Percentiles rank a stretch among this genome's conserved stretches.
These are phyloP conservation scores for Apocheima hispidaria DNA, from an alignment of 2,888 invertebrate species.

Conservation along the genomic window DNA sequence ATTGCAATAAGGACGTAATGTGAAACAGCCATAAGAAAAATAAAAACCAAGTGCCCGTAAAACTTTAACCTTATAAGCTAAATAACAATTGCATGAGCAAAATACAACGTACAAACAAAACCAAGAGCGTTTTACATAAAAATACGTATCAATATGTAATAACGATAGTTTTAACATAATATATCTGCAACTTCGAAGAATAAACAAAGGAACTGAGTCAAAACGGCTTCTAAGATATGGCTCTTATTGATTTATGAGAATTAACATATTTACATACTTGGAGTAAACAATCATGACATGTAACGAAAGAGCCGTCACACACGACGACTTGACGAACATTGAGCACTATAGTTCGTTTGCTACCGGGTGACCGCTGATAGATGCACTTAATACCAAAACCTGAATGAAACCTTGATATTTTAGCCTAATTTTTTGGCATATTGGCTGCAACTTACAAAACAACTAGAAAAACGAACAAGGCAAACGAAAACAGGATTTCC, in stretches of 20 bases:
- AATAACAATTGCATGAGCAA: conserved; percentile 64
- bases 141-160: conserved; percentile 1
- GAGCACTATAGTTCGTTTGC: too few species aligned
- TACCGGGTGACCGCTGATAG: too few species aligned
- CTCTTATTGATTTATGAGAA: conserved; percentile 11
- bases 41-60: conserved; percentile 51
- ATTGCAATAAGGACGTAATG: too few species aligned
- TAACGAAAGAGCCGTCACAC: background rate
- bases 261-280: conserved; percentile 11
- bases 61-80: conserved; percentile 71
- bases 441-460: too few species aligned
- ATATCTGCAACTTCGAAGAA: conserved; percentile 14
- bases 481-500: too few species aligned
- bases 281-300: background rate
- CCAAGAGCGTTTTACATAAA: conserved; percentile 10
- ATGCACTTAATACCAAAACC: too few species aligned
- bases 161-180: conserved; percentile 15
- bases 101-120: conserved; percentile 36
- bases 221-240: conserved; percentile 19
- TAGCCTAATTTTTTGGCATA: too few species aligned
- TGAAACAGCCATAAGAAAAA: conserved; percentile 32
- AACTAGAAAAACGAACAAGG: too few species aligned
- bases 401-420: too few species aligned
- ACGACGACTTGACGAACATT: too few species aligned
- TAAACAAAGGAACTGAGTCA: conserved; percentile 14